Base-by-base conservation (phyloP, 2,113 vertebrate species). In the Eurypyga helias region DNA sequence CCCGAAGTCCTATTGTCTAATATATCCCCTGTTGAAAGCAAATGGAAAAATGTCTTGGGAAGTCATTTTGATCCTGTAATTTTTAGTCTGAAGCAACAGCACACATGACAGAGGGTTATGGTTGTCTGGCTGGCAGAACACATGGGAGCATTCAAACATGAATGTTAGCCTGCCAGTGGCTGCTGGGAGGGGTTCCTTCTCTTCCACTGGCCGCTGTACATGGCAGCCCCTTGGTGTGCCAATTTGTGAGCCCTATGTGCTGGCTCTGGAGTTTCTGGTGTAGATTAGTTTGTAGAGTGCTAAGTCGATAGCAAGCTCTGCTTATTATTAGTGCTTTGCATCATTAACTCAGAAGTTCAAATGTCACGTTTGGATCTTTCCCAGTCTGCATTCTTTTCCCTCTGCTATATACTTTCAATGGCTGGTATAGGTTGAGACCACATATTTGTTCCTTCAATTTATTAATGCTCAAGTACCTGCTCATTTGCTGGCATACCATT, bases 281-380 rank as follows among this genome's bases (percentile, higher is more conserved):
- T 19, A 33, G 67, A 14, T 41, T 29, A 45, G 29, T 51, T 51
- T 82, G 17, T 54, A 69, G 55, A 33, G 49, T 80, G 45, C 24
- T 24, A 43, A 65, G 41, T 41, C 34, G 0, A 0, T 20, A 15
- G 38, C 15, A 52, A 70, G 7, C 16, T 21, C 29, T 1, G 2
- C 43, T 65, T 73, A 23, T 24, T 67, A 13, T 64, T 51, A n/a
- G n/a, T 0, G 0, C 20, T 78, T 79, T 61, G 18, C 4, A 7
- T 71, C 26, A 12, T 51, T 14, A 66, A 33, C 55, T 65, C 55
- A 0, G 14, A 66, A 87, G 55, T 70, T 84, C 19, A 57, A 45
- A 3, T 3, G 5, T 36, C 12, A 5, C 3, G 0, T 13, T 21
- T 57, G 66, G 31, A 19, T 80, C 86, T 93, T 79, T 41, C 41